Evolutionary conservation across 2,113 vertebrate genomes (phyloP).

Genomic region (Lepisosteus oculatus): DNA sequence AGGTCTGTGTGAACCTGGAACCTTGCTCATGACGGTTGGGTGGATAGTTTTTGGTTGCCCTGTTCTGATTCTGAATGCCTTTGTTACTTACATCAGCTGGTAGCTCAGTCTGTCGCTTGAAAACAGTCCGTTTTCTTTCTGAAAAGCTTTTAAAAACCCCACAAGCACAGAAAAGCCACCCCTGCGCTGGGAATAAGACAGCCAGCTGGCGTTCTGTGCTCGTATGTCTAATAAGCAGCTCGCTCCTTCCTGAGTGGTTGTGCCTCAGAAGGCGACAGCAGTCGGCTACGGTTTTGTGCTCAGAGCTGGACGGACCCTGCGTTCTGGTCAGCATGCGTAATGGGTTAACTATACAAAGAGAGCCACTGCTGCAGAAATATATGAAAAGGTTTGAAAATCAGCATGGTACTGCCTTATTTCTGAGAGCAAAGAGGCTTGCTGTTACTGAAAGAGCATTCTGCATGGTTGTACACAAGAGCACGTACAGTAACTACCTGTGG

Average conservation of each 20-base stretch:
- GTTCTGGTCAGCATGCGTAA: slow-evolving; percentile 3
- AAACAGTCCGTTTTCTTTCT: not conserved
- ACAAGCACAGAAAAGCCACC: not conserved
- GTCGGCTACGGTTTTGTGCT: not conserved
- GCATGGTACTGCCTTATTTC: too few species aligned
- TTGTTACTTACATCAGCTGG: not conserved
- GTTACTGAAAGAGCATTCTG: too few species aligned
- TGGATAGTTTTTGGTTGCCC: too few species aligned
- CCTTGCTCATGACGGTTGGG: too few species aligned
- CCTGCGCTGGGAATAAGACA: not conserved
- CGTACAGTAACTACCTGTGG: too few species aligned
- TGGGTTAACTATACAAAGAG: too few species aligned
- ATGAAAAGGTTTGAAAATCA: too few species aligned
- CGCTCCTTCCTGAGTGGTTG: not conserved
- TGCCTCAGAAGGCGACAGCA: not conserved
- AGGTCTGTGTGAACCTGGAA: too few species aligned
- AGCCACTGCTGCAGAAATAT: too few species aligned
- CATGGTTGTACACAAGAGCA: too few species aligned
- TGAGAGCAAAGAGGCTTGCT: too few species aligned
- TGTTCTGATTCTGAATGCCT: not conserved
- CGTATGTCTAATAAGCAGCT: not conserved
- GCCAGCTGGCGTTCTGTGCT: slow-evolving; percentile 5
- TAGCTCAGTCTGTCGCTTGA: not conserved
- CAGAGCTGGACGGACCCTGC: not conserved
- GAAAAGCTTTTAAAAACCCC: not conserved